Percentiles rank a stretch among this genome's conserved stretches.
These are phyloP conservation scores for Drosophila macrospina DNA, from an alignment of 2,888 invertebrate species.

Conservation along the genomic window DNA sequence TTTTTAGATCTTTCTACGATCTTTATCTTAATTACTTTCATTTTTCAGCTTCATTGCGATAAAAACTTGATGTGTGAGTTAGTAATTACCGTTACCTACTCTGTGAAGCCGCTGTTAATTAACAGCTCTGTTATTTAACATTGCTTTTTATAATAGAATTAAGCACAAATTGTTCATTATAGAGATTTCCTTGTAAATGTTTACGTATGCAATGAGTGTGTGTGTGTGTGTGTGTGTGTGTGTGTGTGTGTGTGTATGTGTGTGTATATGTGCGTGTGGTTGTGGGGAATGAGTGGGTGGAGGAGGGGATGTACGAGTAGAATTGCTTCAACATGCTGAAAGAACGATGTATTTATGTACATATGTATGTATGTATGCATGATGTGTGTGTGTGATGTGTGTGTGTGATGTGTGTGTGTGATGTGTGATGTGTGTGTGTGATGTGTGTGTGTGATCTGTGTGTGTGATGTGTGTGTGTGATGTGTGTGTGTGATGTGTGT, in stretches of 20 bases:
- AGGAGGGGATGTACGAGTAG: neutral
- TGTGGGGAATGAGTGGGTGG: neutral
- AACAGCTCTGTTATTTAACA: slow-evolving; percentile 38
- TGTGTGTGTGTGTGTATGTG: neutral
- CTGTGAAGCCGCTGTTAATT: slow-evolving; percentile 19
- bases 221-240: slow-evolving; percentile 3
- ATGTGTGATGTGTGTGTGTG: neutral
- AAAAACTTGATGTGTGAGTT: slow-evolving; percentile 30
- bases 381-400: neutral
- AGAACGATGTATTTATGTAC: slow-evolving; percentile 7
- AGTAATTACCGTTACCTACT: slow-evolving; percentile 6
- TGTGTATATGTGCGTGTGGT: slow-evolving; percentile 3
- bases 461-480: slow-evolving; percentile 1
- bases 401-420: no score
- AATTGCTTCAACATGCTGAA: neutral
- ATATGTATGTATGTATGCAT: slow-evolving; percentile 3
- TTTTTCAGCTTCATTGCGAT: slow-evolving; percentile 6
- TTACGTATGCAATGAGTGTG: slow-evolving; percentile 24
- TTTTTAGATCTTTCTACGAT: slow-evolving; percentile 9
- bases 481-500: neutral
- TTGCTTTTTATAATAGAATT: slow-evolving; percentile 43
- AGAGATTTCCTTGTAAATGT: slow-evolving; percentile 24
- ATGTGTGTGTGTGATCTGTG: neutral
- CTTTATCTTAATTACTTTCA: slow-evolving; percentile 2
- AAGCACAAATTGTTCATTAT: slow-evolving; percentile 37